phyloP scores from a whole-genome alignment of 2,113 vertebrate genomes.

The Oreochromis spilurus region DNA sequence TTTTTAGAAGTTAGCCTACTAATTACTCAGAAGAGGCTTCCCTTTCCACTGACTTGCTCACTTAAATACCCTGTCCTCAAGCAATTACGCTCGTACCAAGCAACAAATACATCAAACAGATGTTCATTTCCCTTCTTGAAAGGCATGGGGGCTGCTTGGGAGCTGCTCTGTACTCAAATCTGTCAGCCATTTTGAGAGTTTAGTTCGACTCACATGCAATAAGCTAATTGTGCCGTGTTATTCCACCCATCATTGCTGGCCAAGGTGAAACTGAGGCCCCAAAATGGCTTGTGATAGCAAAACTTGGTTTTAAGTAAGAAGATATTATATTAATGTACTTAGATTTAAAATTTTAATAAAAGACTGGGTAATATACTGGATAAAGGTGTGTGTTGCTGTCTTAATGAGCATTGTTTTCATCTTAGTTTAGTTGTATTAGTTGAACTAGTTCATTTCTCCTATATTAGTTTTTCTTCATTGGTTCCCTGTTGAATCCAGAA shows the following conservation, averaged over 20 bases:
- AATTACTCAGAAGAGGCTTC: constrained; percentile 18
- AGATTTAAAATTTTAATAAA: background rate
- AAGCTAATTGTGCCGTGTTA: constrained; percentile 23
- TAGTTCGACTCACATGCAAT: constrained; percentile 9
- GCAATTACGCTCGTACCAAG: constrained; percentile 5
- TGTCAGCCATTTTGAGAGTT: constrained; percentile 14
- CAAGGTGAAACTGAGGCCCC: background rate
- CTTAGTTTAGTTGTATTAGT: background rate
- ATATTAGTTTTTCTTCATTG: background rate
- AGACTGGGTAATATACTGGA: background rate
- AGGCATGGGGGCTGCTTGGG: background rate
- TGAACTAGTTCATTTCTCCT: background rate
- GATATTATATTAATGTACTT: background rate
- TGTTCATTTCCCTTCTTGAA: background rate
- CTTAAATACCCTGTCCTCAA: constrained; percentile 30
- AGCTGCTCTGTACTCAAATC: constrained; percentile 12
- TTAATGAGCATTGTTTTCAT: background rate
- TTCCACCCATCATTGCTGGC: constrained; percentile 10
- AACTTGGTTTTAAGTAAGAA: background rate
- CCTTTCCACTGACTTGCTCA: background rate
- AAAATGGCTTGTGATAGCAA: background rate
- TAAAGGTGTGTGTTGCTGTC: background rate
- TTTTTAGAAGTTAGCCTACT: background rate
- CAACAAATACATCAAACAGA: constrained; percentile 42
- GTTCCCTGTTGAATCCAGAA: background rate